phyloP scores from a whole-genome alignment of 2,888 invertebrate genomes.

The Omphaloscelis lunosa region DNA sequence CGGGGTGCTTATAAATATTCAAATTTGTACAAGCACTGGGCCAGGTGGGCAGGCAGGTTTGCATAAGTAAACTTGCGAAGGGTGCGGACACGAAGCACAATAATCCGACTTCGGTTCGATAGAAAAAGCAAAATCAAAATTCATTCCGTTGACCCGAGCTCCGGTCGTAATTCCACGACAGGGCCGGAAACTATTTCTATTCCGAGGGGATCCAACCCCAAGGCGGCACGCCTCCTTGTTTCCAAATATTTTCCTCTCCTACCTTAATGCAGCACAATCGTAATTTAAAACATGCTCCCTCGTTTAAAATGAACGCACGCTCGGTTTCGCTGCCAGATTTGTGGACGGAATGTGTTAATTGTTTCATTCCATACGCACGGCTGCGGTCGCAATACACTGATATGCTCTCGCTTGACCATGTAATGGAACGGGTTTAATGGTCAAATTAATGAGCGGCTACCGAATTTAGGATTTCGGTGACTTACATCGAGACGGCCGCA shows the following conservation, averaged over 20 bases:
- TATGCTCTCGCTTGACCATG: conserved; percentile 75
- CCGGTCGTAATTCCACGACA: conserved; percentile 81
- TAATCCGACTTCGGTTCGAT: conserved; percentile 79
- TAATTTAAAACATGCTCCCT: conserved; percentile 77
- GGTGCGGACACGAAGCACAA: conserved; percentile 75
- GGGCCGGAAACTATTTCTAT: conserved; percentile 87
- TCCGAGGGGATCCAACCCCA: conserved; percentile 82
- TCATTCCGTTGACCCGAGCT: conserved; percentile 85
- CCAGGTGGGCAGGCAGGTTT: conserved; percentile 76
- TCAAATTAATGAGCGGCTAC: conserved; percentile 64
- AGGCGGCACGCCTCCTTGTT: conserved; percentile 76
- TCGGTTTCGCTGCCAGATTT: conserved; percentile 73
- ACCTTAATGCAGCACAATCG: conserved; percentile 72
- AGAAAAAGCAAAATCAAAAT: conserved; percentile 88
- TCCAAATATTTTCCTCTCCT: conserved; percentile 77
- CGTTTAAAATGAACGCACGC: conserved; percentile 73
- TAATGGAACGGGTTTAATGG: conserved; percentile 68
- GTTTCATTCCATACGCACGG: conserved; percentile 70
- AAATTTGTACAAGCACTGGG: conserved; percentile 78
- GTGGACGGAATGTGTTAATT: conserved; percentile 80
- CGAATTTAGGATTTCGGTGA: conserved; percentile 64
- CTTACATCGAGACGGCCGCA: conserved; percentile 62
- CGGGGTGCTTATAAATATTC: conserved; percentile 78
- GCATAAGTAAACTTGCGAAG: conserved; percentile 78
- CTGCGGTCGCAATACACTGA: conserved; percentile 72